Conservation (phyloP, 2,888 invertebrate species). For the Hirudinaria manillensis region DNA sequence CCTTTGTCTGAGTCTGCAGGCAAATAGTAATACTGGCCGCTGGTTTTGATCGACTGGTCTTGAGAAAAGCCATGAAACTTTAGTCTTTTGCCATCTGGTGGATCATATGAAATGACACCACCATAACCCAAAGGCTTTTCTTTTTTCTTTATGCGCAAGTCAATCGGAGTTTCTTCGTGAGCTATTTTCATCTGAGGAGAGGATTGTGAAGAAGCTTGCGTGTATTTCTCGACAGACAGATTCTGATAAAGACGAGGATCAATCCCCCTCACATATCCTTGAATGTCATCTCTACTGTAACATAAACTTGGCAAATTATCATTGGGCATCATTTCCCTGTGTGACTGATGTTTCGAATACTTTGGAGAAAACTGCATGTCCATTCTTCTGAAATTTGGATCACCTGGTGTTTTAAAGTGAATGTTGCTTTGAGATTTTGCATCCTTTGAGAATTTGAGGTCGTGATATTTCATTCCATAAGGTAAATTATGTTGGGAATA, state of each 20-base stretch:
- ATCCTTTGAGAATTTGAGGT: neutral
- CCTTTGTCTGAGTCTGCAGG: neutral
- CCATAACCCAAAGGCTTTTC: neutral
- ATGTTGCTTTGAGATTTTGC: neutral
- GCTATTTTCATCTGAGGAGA: neutral
- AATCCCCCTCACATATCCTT: neutral
- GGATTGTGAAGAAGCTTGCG: neutral
- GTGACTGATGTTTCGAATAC: neutral
- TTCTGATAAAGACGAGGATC: neutral
- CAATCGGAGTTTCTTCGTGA: constrained; percentile 11
- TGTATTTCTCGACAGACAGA: neutral
- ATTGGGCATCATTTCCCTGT: neutral
- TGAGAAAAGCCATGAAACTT: constrained; percentile 8
- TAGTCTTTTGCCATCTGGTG: neutral
- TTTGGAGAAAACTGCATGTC: neutral
- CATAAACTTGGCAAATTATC: neutral
- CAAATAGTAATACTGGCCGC: neutral
- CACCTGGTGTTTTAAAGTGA: neutral
- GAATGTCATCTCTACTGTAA: neutral
- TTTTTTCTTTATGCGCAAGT: constrained; percentile 3
- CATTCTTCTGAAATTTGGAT: neutral
- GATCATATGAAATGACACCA: neutral
- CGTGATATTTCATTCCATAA: neutral
- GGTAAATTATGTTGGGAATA: constrained; percentile 4
- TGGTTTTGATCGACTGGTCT: neutral